Conservation (phyloP, 2,888 invertebrate genomes). For the Pristionchus exspectatus region DNA sequence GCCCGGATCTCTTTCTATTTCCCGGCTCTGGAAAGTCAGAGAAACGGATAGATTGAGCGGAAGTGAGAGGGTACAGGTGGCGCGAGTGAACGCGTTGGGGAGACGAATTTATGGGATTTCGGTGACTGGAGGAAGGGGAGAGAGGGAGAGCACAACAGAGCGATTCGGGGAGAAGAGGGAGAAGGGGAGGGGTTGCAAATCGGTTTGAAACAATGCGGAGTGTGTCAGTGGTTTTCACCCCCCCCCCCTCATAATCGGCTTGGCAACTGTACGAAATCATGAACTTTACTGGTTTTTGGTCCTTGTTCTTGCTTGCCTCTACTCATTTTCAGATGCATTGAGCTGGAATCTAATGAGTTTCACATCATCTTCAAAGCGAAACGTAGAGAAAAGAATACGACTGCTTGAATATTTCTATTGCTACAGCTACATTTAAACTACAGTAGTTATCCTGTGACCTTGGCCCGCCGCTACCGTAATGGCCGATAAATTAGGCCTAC, state of each 20-base stretch:
- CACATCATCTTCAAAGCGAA: no score
- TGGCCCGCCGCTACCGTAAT: neutral
- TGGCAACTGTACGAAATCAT: neutral
- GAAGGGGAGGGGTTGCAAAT: constrained; percentile 6
- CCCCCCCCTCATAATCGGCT: neutral
- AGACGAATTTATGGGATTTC: constrained; percentile 49
- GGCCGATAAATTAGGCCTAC: neutral
- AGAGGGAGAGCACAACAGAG: neutral
- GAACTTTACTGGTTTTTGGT: neutral
- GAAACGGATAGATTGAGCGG: neutral
- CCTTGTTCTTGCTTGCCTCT: no score
- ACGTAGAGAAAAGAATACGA: neutral
- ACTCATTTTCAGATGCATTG: no score
- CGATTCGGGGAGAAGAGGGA: neutral
- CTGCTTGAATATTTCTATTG: neutral
- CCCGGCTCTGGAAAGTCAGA: neutral
- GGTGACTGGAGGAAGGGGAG: neutral
- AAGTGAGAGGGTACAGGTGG: constrained; percentile 30
- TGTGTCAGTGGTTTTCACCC: constrained; percentile 4
- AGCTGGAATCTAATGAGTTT: no score
- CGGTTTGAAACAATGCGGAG: constrained; percentile 9
- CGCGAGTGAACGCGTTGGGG: constrained; percentile 4
- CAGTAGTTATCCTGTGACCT: neutral
- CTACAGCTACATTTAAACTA: neutral
- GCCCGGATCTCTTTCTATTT: neutral